Evolutionary conservation across 2,888 invertebrate genomes (phyloP), one percentile per base, ranked within the genome.

Genomic region (Eulithis testata): DNA sequence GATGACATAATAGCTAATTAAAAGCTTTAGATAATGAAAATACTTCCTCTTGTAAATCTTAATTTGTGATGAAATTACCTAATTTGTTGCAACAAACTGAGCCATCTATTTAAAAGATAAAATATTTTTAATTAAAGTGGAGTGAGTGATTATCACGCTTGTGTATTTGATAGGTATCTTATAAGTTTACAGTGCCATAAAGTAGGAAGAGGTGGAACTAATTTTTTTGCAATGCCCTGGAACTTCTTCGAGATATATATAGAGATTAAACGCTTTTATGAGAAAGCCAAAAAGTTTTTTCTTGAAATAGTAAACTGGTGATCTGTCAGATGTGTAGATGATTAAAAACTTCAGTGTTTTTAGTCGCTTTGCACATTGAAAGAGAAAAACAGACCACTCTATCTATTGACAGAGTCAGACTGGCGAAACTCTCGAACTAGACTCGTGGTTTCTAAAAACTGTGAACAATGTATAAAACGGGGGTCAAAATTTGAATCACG

Each of bases 1-100:
- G 64, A 70, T 64, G 64, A 60, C 60, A 54, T 62, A 54, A 62
- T 55, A 44, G 63, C 53, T 70, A 63, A 70, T 65, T 63, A 64
- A 64, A 11, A 49, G 57, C 51, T 55, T 51, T 37, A 61, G 12
- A 36, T 27, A 50, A 55, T 50, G 40, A 59, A 31, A 21, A 21
- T 14, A 21, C 12, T 59, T 51, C 45, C 47, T 31, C 27, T 21
- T 21, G 11, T 50, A 50, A 11, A 50, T 27, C n/a, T 27, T 27
- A 50, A 50, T 11, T 27, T 50, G 3, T 11, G 27, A 11, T 14
- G 27, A 50, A 21, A 5, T 27, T 21, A 37, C 40, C 45, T 12
- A 12, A 2, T n/a, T 45, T 45, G 12, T 45, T 45, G 6, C 45
- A 44, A 44, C 11, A 44, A 3, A 3, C 0, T 44, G 11, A 31